Evolutionary conservation across 2,888 invertebrate species (phyloP).

Genomic region (Drosophila borealis): DNA sequence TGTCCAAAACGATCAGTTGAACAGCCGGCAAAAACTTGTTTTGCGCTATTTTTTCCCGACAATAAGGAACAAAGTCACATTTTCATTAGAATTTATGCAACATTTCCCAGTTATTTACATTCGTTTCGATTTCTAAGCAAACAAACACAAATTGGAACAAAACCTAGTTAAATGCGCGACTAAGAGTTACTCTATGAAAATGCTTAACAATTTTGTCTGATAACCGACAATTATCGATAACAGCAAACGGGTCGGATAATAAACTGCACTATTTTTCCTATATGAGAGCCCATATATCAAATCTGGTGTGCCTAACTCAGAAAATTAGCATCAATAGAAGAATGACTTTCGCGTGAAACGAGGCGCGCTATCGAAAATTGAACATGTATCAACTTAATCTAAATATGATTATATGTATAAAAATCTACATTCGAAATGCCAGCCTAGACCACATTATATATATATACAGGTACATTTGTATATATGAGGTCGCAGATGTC

Average conservation of each 20-base stretch:
- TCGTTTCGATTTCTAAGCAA: constrained; percentile 30
- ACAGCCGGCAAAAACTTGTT: constrained; percentile 50
- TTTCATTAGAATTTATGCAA: constrained; percentile 49
- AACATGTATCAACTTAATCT: no score
- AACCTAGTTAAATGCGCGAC: not conserved
- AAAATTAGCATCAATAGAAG: no score
- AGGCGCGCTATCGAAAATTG: no score
- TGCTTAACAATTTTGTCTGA: not conserved
- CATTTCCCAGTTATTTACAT: constrained; percentile 33
- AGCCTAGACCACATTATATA: no score
- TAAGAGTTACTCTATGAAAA: constrained; percentile 1
- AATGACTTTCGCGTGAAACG: no score
- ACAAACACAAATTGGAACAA: not conserved
- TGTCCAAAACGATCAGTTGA: constrained; percentile 15
- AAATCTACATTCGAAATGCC: no score
- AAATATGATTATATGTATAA: no score
- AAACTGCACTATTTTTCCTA: no score
- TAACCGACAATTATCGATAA: not conserved
- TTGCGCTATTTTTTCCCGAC: constrained; percentile 32
- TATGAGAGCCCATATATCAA: no score
- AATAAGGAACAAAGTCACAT: constrained; percentile 38
- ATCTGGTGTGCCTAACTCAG: no score
- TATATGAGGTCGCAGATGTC: no score
- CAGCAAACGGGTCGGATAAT: not conserved
- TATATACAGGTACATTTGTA: no score